These are phyloP conservation scores for Phyllotreta striolata DNA, from an alignment of 2,888 invertebrate genomes.

Conservation along the genomic window DNA sequence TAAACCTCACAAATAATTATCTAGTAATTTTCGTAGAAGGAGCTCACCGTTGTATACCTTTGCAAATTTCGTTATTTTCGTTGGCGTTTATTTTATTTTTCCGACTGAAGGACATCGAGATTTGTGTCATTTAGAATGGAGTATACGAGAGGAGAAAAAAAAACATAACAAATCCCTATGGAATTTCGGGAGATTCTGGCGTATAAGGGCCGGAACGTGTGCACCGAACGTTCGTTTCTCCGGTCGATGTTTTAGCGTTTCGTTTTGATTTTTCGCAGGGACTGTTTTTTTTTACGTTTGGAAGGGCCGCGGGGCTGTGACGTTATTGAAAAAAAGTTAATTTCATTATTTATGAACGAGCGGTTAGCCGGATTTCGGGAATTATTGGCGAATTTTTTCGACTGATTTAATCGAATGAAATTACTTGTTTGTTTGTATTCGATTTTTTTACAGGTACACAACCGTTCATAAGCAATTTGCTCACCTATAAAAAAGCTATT, in stretches of 20 bases:
- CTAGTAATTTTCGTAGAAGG: not conserved
- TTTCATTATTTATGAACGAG: conserved; percentile 10
- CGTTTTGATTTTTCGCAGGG: conserved; percentile 1
- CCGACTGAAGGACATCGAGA: not conserved
- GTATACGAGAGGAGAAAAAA: too few relatives aligned
- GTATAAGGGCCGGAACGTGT: not conserved
- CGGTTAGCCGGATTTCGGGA: conserved; percentile 11
- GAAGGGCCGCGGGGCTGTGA: not conserved
- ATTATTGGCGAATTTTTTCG: not conserved
- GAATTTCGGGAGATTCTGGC: not conserved
- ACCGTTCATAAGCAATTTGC: too few relatives aligned
- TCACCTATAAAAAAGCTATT: too few relatives aligned
- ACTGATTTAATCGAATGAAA: not conserved
- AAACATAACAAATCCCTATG: not conserved
- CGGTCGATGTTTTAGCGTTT: conserved; percentile 5
- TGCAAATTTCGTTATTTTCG: not conserved
- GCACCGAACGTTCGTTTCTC: not conserved
- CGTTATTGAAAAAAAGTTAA: conserved; percentile 12
- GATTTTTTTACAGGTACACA: too few relatives aligned
- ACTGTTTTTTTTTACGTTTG: too few relatives aligned
- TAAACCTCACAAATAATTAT: not conserved
- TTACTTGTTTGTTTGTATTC: too few relatives aligned
- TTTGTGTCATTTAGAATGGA: conserved; percentile 8
- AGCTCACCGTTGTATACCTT: not conserved
- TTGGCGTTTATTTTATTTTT: conserved; percentile 7